These are phyloP conservation scores for Melipona quadrifasciata DNA, from an alignment of 1,140 invertebrate species.

Conservation along the genomic window DNA sequence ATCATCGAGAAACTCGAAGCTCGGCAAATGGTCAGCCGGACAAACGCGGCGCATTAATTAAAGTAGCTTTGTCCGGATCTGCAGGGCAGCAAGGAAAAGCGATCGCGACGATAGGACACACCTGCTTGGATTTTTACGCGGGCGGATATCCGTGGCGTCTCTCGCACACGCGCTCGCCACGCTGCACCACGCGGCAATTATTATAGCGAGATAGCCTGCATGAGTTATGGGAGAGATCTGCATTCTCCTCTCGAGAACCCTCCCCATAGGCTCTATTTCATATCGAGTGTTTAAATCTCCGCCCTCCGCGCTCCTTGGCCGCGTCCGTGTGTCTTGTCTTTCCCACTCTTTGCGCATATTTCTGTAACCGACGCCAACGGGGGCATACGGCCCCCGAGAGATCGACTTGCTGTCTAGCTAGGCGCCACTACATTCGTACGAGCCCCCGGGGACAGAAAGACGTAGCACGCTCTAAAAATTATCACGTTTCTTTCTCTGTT, in stretches of 20 bases:
- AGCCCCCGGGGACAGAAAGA: no score
- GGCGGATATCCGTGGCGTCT: conserved; percentile 52
- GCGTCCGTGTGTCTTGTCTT: not conserved
- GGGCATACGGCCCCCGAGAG: not conserved
- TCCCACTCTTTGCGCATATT: conserved; percentile 1
- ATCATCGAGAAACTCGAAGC: not conserved
- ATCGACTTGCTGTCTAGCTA: not conserved
- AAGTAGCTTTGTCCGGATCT: conserved; percentile 5
- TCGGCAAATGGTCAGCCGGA: not conserved
- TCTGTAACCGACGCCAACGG: not conserved
- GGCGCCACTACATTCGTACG: not conserved
- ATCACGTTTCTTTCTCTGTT: no score
- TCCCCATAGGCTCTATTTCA: conserved; percentile 69
- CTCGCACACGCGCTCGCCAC: not conserved
- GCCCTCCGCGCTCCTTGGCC: conserved; percentile 11
- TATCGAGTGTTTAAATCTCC: conserved; percentile 71
- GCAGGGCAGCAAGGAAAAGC: conserved; percentile 2
- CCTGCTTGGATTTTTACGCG: conserved; percentile 54
- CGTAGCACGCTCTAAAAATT: no score
- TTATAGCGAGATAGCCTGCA: conserved; percentile 62
- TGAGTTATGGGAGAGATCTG: conserved; percentile 71
- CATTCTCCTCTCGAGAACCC: conserved; percentile 57
- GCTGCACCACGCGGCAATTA: conserved; percentile 58
- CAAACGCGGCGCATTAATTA: not conserved
- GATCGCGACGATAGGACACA: conserved; percentile 38